These are phyloP conservation scores for Drosophila meridiana DNA, from an alignment of 2,888 invertebrate genomes.

Conservation along the genomic window DNA sequence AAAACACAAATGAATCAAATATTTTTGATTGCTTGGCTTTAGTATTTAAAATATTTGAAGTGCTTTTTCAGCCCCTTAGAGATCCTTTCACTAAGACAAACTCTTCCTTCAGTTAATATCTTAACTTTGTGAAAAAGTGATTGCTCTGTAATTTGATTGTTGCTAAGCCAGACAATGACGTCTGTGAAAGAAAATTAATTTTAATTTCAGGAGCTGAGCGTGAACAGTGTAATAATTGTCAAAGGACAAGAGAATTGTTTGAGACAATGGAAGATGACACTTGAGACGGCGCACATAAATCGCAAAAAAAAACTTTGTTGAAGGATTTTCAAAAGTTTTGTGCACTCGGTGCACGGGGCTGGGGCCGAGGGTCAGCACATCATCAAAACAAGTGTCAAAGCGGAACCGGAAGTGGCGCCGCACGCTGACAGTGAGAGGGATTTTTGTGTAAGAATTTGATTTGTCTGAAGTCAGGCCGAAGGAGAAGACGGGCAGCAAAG, in stretches of 20 bases:
- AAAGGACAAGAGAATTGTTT: slow-evolving; percentile 49
- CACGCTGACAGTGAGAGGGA: slow-evolving; percentile 39
- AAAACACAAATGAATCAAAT: not conserved
- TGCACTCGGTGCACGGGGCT: slow-evolving; percentile 54
- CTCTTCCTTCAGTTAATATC: not conserved
- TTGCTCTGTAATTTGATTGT: slow-evolving; percentile 26
- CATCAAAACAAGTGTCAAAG: slow-evolving; percentile 75
- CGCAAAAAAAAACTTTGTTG: slow-evolving; percentile 52
- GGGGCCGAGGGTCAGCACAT: slow-evolving; percentile 23
- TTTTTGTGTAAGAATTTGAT: slow-evolving; percentile 76
- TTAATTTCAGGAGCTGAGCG: slow-evolving; percentile 65
- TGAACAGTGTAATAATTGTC: slow-evolving; percentile 64
- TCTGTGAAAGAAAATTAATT: slow-evolving; percentile 63
- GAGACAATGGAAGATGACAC: slow-evolving; percentile 73
- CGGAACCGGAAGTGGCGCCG: slow-evolving; percentile 72
- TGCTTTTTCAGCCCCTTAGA: not conserved
- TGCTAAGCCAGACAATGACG: slow-evolving; percentile 51
- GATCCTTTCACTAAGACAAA: not conserved
- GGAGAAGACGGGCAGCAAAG: slow-evolving; percentile 40
- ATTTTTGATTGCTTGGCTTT: not conserved
- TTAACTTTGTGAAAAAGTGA: slow-evolving; percentile 6
- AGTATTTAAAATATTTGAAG: not conserved
- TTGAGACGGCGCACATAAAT: slow-evolving; percentile 72
- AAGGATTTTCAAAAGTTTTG: slow-evolving; percentile 73
- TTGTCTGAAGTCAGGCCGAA: slow-evolving; percentile 65